Evolutionary conservation across 2,113 vertebrate genomes (phyloP).

Genomic region (Ovis canadensis): DNA sequence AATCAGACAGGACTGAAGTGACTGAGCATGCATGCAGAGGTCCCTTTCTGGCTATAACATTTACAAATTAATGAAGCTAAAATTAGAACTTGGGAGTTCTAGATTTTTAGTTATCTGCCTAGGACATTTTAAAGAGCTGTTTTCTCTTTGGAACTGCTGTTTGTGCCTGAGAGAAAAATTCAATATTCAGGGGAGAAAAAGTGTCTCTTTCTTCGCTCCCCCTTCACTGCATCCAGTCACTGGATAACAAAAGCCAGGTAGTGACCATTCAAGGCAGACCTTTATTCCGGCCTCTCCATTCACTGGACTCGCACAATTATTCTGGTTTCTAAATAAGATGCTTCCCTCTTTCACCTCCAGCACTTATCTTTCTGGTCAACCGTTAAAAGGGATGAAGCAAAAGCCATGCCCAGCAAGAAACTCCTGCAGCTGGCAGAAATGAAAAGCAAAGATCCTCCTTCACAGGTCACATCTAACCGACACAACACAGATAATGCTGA

Average conservation of each 20-base stretch:
- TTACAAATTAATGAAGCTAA: neutral
- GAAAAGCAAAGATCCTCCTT: conserved; percentile 41
- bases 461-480: conserved; percentile 37
- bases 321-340: conserved; percentile 19
- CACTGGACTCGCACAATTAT: neutral
- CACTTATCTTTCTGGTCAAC: conserved; percentile 27
- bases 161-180: neutral
- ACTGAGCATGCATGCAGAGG: fast-evolving
- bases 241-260: neutral
- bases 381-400: conserved; percentile 42
- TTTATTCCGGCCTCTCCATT: neutral
- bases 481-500: neutral
- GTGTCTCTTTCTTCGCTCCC: neutral
- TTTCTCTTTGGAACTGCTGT: neutral
- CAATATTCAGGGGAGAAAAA: neutral
- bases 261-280: neutral
- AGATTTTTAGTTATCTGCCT: neutral
- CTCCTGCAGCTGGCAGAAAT: neutral
- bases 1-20: neutral
- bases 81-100: neutral
- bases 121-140: neutral
- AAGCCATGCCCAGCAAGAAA: conserved; percentile 31
- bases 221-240: neutral
- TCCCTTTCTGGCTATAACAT: neutral
- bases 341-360: neutral